These are phyloP conservation scores for Athalia rosae DNA, from an alignment of 2,888 invertebrate genomes.

Conservation along the genomic window DNA sequence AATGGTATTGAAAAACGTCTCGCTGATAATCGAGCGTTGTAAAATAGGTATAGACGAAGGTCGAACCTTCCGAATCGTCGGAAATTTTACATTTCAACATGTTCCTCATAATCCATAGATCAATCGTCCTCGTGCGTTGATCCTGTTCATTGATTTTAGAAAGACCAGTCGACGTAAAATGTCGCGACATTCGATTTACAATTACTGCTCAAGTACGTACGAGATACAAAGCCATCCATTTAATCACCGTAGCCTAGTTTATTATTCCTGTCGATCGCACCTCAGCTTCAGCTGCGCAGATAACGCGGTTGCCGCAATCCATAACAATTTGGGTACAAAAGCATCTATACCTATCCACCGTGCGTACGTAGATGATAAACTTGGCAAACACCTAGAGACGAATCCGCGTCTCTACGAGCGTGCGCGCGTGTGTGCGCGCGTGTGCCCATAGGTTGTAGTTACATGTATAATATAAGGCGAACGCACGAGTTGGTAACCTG, in stretches of 20 bases:
- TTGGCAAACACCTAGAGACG: too few species aligned
- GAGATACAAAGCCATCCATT: background rate
- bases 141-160: too few species aligned
- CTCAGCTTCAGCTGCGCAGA: background rate
- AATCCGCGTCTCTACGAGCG: too few species aligned
- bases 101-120: too few species aligned
- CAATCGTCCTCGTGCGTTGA: too few species aligned
- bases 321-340: constrained; percentile 28
- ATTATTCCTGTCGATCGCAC: constrained; percentile 1
- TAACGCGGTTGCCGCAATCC: background rate
- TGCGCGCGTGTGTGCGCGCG: too few species aligned
- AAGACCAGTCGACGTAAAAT: too few species aligned
- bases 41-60: background rate
- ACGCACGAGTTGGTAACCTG: constrained; percentile 19
- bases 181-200: too few species aligned
- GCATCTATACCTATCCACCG: constrained; percentile 2
- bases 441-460: too few species aligned
- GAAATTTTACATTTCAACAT: too few species aligned
- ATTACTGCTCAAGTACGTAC: too few species aligned
- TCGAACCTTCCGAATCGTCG: too few species aligned
- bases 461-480: background rate
- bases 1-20: constrained; percentile 10
- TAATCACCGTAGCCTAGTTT: background rate
- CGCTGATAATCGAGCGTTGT: background rate
- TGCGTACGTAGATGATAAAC: background rate